Conservation (phyloP, 2,797 vertebrate genomes). For the Phataginus tetradactyla region DNA sequence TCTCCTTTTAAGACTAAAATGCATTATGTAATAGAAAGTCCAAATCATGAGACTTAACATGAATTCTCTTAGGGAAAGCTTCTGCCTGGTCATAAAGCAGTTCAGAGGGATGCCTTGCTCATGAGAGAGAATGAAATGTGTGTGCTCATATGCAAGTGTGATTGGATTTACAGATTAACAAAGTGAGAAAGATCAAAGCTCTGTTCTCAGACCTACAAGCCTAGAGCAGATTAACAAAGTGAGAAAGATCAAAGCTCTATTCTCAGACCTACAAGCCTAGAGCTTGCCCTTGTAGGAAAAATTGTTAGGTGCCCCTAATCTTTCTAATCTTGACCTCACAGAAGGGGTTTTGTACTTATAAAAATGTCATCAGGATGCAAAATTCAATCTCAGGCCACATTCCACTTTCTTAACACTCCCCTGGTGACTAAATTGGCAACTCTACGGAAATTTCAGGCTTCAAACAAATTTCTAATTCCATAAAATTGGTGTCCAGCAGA, state of each 20-base stretch:
- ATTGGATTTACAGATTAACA: conserved; percentile 77
- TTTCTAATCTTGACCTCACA: conserved; percentile 68
- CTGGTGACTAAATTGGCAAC: conserved; percentile 57
- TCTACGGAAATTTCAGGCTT: conserved; percentile 56
- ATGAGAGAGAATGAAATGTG: conserved; percentile 4
- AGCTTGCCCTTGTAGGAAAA: conserved; percentile 63
- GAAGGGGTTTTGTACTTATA: conserved; percentile 46
- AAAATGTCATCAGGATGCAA: conserved; percentile 61
- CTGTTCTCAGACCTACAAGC: conserved; percentile 4
- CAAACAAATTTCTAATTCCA: conserved; percentile 65
- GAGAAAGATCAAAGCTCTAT: conserved; percentile 74
- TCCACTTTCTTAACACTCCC: conserved; percentile 31
- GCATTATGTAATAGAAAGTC: not conserved
- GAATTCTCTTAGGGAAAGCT: conserved; percentile 27
- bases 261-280: conserved; percentile 15
- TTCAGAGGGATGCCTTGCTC: not conserved
- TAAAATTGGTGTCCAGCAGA: conserved; percentile 25
- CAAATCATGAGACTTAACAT: not conserved
- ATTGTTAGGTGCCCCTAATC: conserved; percentile 55
- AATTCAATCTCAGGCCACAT: conserved; percentile 57
- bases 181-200: conserved; percentile 75
- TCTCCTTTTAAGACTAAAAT: conserved; percentile 27
- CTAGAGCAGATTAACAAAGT: conserved; percentile 69
- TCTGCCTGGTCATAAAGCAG: not conserved
- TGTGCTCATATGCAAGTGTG: conserved; percentile 38